A percentile compares a stretch with the other conserved stretches of the same genome.
These are phyloP conservation scores for Antennarius striatus DNA, from an alignment of 2,113 vertebrate species.

Conservation along the genomic window DNA sequence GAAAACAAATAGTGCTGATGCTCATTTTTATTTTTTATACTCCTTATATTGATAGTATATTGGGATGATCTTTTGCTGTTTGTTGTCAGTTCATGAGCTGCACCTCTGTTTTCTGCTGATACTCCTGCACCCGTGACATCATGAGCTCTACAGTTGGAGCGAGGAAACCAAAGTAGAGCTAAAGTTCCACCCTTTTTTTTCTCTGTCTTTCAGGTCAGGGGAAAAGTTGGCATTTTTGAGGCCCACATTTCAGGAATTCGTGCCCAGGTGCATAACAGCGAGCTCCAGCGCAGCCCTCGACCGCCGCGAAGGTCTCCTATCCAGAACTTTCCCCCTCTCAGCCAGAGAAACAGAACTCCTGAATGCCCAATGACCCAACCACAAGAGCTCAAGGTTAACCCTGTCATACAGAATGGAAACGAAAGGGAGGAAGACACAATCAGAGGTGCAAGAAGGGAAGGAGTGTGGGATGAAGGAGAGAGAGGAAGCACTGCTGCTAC, in stretches of 20 bases:
- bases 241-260: conserved; percentile 86
- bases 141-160: conserved; percentile 25
- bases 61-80: too few species aligned
- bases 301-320: conserved; percentile 65
- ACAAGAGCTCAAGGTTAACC: conserved; percentile 36
- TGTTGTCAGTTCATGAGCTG: too few species aligned
- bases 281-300: conserved; percentile 83
- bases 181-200: conserved; percentile 4
- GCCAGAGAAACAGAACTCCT: conserved; percentile 29
- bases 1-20: not conserved
- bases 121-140: conserved; percentile 12
- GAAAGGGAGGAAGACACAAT: conserved; percentile 44
- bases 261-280: conserved; percentile 81
- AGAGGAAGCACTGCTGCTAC: conserved; percentile 15
- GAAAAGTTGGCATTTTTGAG: conserved; percentile 93
- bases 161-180: conserved; percentile 11
- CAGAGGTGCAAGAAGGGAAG: conserved; percentile 22
- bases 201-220: conserved; percentile 68
- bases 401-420: conserved; percentile 75
- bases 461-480: conserved; percentile 5
- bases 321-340: conserved; percentile 39
- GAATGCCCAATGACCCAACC: conserved; percentile 58
- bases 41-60: too few species aligned
- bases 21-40: not conserved
- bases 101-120: not conserved